Evolutionary conservation across 2,113 vertebrate species (phyloP).

Genomic region (Plecotus auritus): DNA sequence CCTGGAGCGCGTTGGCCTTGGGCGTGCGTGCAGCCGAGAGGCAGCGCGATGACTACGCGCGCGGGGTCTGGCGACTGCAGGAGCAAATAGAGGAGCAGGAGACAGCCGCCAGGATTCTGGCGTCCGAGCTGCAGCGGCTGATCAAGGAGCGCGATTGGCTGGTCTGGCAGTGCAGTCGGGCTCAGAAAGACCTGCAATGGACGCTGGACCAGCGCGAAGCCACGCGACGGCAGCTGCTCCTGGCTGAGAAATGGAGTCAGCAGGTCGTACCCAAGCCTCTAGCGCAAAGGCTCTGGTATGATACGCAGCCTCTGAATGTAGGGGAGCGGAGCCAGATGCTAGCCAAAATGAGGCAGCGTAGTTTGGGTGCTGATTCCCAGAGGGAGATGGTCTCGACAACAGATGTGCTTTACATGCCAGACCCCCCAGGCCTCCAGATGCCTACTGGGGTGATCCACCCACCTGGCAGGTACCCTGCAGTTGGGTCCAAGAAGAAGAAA

Average conservation of each 20-base stretch:
- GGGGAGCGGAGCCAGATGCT: not conserved
- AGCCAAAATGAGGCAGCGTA: too few species aligned
- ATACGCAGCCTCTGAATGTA: not conserved
- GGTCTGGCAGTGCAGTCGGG: not conserved
- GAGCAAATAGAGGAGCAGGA: not conserved
- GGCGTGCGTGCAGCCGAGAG: not conserved
- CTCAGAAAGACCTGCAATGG: not conserved
- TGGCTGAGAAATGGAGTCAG: not conserved
- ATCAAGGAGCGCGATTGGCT: not conserved
- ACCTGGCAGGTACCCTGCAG: not conserved
- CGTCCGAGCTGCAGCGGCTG: not conserved
- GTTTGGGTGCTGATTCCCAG: not conserved
- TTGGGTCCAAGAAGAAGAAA: not conserved
- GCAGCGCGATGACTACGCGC: not conserved
- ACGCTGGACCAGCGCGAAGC: rapidly evolving
- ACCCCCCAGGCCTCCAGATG: not conserved
- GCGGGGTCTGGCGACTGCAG: not conserved
- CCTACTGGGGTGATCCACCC: not conserved
- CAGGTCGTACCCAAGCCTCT: not conserved
- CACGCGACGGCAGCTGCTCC: not conserved
- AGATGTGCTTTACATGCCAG: not conserved
- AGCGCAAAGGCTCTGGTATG: rapidly evolving
- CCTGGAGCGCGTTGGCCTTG: conserved; percentile 39
- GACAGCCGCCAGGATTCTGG: not conserved
- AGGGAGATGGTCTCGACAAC: rapidly evolving